phyloP scores from a whole-genome alignment of 2,797 vertebrate genomes.

The Gephyroberyx darwinii region DNA sequence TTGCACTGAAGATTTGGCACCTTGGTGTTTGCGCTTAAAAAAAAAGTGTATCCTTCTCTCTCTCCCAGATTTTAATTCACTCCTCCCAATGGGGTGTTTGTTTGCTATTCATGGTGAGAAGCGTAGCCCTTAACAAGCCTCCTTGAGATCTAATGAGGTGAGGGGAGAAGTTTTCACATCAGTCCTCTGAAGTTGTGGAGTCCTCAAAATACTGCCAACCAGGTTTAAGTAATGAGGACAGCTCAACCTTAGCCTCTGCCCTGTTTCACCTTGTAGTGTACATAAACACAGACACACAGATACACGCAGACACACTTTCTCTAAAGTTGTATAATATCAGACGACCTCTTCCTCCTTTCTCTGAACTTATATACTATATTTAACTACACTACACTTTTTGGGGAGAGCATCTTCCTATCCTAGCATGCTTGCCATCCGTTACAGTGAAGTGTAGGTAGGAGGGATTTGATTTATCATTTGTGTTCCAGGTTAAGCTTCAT shows the following conservation, averaged over 20 bases:
- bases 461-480: slow-evolving; percentile 20
- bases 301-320: not conserved
- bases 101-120: slow-evolving; percentile 15
- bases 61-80: not conserved
- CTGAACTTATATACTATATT: not conserved
- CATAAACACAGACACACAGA: not conserved
- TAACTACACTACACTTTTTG: slow-evolving; percentile 2
- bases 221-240: slow-evolving; percentile 19
- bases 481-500: slow-evolving; percentile 11
- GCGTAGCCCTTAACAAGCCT: slow-evolving; percentile 8
- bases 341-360: not conserved
- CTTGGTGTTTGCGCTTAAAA: not conserved
- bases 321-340: no score
- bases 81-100: slow-evolving; percentile 4
- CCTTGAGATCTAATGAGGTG: slow-evolving; percentile 34
- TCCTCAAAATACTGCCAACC: not conserved
- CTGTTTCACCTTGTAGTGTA: not conserved
- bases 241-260: slow-evolving; percentile 17
- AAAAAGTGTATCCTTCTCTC: not conserved
- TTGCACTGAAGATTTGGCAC: not conserved
- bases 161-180: slow-evolving; percentile 8
- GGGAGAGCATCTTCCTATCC: slow-evolving; percentile 16
- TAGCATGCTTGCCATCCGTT: slow-evolving; percentile 7
- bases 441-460: slow-evolving; percentile 3
- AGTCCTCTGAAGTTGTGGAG: not conserved